Conservation (phyloP, 2,797 vertebrate species). For the Scyliorhinus canicula region DNA sequence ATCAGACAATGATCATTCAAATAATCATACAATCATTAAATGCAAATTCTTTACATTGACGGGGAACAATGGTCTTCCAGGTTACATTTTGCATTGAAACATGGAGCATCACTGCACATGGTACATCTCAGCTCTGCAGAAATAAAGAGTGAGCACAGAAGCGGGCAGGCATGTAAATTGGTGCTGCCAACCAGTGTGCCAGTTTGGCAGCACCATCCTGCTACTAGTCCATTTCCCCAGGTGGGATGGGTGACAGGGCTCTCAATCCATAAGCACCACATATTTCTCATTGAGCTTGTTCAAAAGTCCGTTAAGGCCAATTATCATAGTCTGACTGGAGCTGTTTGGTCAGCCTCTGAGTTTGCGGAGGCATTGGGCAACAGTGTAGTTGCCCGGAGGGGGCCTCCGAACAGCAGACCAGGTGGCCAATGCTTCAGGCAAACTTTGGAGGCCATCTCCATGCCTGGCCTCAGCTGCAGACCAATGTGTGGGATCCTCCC, state of each 20-base stretch:
- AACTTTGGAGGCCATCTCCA: too few relatives aligned
- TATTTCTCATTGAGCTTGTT: background rate
- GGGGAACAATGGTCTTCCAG: background rate
- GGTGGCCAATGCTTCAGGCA: too few relatives aligned
- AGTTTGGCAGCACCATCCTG: too few relatives aligned
- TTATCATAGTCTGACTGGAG: background rate
- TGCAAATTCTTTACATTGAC: background rate
- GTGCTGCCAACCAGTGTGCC: background rate
- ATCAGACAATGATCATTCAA: slow-evolving; percentile 7
- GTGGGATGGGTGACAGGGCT: too few relatives aligned
- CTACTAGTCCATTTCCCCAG: too few relatives aligned
- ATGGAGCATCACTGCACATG: background rate
- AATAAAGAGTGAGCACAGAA: background rate
- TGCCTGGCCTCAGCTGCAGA: too few relatives aligned
- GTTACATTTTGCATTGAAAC: background rate
- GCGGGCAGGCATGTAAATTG: background rate
- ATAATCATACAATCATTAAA: background rate
- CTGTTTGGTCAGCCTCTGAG: background rate
- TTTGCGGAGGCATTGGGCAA: background rate
- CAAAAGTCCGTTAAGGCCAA: background rate
- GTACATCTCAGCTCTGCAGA: background rate
- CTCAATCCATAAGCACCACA: background rate
- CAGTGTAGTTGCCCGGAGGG: background rate
- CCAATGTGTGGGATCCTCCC: too few relatives aligned
- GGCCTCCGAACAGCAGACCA: too few relatives aligned